Percentiles rank a stretch among this genome's conserved stretches.
Conservation (phyloP, 2,888 invertebrate species). For the Stictocephala bisonia region DNA sequence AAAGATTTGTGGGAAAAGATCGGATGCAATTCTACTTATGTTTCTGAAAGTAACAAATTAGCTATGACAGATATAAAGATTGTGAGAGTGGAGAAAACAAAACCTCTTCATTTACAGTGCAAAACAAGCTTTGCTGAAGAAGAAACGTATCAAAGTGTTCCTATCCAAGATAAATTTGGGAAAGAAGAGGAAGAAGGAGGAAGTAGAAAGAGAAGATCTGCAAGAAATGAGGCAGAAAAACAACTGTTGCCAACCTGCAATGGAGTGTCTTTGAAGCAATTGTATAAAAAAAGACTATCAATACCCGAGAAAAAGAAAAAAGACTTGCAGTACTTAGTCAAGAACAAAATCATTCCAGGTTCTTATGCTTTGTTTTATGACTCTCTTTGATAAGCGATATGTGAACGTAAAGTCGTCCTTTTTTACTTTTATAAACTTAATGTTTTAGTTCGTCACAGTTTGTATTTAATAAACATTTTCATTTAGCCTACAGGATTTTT, state of each 20-base stretch:
- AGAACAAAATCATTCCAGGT: slow-evolving; percentile 36
- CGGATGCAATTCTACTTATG: background rate
- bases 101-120: slow-evolving; percentile 22
- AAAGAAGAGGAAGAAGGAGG: slow-evolving; percentile 10
- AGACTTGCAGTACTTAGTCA: slow-evolving; percentile 35
- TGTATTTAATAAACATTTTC: no score
- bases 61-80: slow-evolving; percentile 34
- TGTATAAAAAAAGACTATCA: slow-evolving; percentile 10
- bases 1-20: slow-evolving; percentile 53
- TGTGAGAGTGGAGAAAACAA: slow-evolving; percentile 36
- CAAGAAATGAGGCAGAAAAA: no score
- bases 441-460: no score
- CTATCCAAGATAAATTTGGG: slow-evolving; percentile 21
- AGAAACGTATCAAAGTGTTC: slow-evolving; percentile 25
- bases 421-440: slow-evolving; percentile 23
- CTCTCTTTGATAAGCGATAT: slow-evolving; percentile 21
- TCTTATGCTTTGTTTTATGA: slow-evolving; percentile 37
- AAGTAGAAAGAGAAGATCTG: slow-evolving; percentile 11
- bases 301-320: slow-evolving; percentile 40
- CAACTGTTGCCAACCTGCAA: background rate
- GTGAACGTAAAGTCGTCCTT: slow-evolving; percentile 2
- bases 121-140: slow-evolving; percentile 25
- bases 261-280: background rate
- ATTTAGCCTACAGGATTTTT: no score
- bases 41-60: slow-evolving; percentile 7